Conservation (phyloP, 2,113 vertebrate genomes). For the Lepisosteus oculatus region DNA sequence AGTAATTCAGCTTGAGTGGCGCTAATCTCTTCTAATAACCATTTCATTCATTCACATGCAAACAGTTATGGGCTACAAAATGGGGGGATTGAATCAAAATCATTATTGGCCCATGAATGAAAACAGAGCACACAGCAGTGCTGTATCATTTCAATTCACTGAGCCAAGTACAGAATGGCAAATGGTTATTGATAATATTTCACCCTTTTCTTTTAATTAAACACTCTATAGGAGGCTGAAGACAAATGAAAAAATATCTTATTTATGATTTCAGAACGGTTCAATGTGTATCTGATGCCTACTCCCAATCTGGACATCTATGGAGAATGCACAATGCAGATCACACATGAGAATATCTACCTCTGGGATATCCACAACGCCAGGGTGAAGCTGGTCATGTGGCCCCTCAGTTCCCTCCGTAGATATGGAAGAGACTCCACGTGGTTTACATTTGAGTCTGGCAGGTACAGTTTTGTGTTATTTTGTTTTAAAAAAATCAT, state of each 20-base stretch:
- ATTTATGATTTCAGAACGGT: conserved; percentile 76
- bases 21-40: too few species aligned
- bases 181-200: background rate
- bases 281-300: conserved; percentile 97
- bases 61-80: too few species aligned
- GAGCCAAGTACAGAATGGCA: too few species aligned
- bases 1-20: too few species aligned
- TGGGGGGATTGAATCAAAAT: too few species aligned
- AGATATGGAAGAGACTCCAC: conserved; percentile 96
- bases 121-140: too few species aligned
- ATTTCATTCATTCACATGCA: too few species aligned
- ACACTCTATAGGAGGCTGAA: too few species aligned
- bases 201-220: too few species aligned
- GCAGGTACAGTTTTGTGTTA: conserved; percentile 71
- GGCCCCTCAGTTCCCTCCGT: conserved; percentile 93
- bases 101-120: too few species aligned
- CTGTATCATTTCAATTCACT: too few species aligned
- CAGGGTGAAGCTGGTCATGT: conserved; percentile 95
- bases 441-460: conserved; percentile 97
- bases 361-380: conserved; percentile 98
- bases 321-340: conserved; percentile 98
- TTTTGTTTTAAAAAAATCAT: too few species aligned
- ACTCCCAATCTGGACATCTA: conserved; percentile 98
- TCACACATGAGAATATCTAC: conserved; percentile 98
- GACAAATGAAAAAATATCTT: background rate